phyloP scores from a whole-genome alignment of 1,140 invertebrate species.

The Brevipalpus yothersi region DNA sequence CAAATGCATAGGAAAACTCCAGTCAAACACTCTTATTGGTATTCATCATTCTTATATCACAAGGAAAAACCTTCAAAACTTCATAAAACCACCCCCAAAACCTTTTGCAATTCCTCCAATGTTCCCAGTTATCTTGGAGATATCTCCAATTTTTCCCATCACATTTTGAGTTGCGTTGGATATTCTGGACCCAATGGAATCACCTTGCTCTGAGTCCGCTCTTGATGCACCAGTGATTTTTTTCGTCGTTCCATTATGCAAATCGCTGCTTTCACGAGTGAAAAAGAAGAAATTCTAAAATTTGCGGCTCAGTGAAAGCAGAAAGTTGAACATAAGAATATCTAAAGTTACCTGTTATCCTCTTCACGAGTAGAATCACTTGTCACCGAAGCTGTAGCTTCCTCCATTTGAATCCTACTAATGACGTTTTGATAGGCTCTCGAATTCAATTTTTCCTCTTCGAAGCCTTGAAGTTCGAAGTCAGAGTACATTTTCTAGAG shows the following conservation, averaged over 20 bases:
- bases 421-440: slow-evolving; percentile 83
- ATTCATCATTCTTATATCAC: neutral
- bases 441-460: slow-evolving; percentile 90
- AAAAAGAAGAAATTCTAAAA: neutral
- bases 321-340: neutral
- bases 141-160: slow-evolving; percentile 46
- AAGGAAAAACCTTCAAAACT: slow-evolving; percentile 9
- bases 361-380: slow-evolving; percentile 5
- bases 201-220: neutral
- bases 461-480: slow-evolving; percentile 94
- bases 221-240: neutral
- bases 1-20: too few species aligned
- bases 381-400: slow-evolving; percentile 47
- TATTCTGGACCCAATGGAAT: slow-evolving; percentile 28
- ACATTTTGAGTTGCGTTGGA: slow-evolving; percentile 45
- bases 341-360: neutral
- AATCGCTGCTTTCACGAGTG: neutral
- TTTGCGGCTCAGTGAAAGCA: neutral
- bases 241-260: neutral
- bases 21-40: too few species aligned
- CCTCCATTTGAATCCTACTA: slow-evolving; percentile 82
- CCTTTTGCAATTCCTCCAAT: slow-evolving; percentile 41
- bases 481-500: slow-evolving; percentile 91
- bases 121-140: slow-evolving; percentile 16
- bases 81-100: slow-evolving; percentile 15